Evolutionary conservation across 2,888 invertebrate genomes (phyloP), one percentile per base, ranked within the genome.

Genomic region (Timema podura): DNA sequence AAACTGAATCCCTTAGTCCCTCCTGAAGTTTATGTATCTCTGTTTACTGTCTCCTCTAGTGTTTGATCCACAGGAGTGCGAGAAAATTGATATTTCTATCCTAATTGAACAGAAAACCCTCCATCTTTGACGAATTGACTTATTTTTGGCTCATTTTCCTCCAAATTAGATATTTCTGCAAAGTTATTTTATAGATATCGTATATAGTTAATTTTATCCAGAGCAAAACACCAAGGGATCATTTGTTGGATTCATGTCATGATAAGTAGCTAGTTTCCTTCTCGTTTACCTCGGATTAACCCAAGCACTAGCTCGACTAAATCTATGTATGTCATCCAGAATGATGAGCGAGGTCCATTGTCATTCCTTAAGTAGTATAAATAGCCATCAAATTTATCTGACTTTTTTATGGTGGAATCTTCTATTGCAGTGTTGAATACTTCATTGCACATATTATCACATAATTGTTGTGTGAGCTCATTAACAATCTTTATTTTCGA

Each of bases 141-240:
- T 30, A 30, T 45, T 44, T 30, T 6, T 61, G 61, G 61, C 44
- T 5, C 45, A 44, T 45, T 61, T 61, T 61, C 6, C 45, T 30
- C 44, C 7, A 61, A 11, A 8, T 61, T 61, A 30, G 61, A 44
- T 61, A 61, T 1, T 61, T 61, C 61, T 61, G 61, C 61, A 61
- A 61, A 61, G 45, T 61, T 30, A 9, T 44, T 61, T 61, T 30
- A 30, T 45, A 61, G 1, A 61, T 61, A 30, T 11, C 54, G n/a
- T 54, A 45, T 10, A 6, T n/a, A 61, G 6, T 61, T 8, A 30
- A 8, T 45, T 61, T 45, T 61, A 11, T 61, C 61, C 61, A 61
- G 45, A 9, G 61, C 61, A 61, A 61, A 61, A 15, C 61, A 61
- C 61, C 1, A 61, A 45, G 61, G 44, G 45, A 61, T 30, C 16